phyloP scores from a whole-genome alignment of 2,113 vertebrate species.

The Toxotes chatareus region DNA sequence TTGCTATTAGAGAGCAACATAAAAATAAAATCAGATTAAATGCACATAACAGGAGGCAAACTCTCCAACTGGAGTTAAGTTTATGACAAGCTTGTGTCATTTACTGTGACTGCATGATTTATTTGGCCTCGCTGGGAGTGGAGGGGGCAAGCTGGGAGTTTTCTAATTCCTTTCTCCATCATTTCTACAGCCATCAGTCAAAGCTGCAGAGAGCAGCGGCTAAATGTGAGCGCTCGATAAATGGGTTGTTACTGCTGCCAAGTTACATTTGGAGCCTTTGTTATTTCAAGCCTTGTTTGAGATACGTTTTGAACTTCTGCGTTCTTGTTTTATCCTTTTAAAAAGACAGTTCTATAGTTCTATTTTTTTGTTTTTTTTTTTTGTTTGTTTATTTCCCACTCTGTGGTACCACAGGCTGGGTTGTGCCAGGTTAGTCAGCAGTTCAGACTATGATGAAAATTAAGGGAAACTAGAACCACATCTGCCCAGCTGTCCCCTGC shows the following conservation, averaged over 20 bases:
- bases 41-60: conserved; percentile 66
- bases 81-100: conserved; percentile 63
- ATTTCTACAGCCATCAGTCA: conserved; percentile 71
- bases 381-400: not conserved
- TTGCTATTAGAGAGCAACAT: conserved; percentile 57
- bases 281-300: conserved; percentile 41
- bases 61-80: conserved; percentile 52
- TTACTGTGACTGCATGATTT: conserved; percentile 63
- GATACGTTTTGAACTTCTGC: conserved; percentile 14
- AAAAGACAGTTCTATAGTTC: conserved; percentile 2
- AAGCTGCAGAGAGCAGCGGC: conserved; percentile 40
- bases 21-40: conserved; percentile 75
- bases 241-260: conserved; percentile 42
- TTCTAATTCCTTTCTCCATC: conserved; percentile 70
- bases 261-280: conserved; percentile 51
- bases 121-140: conserved; percentile 50
- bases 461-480: not conserved
- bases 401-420: not conserved
- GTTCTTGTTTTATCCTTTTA: conserved; percentile 24
- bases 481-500: not conserved
- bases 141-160: conserved; percentile 52
- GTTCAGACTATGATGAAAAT: not conserved
- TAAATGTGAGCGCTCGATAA: conserved; percentile 52
- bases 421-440: conserved; percentile 8
- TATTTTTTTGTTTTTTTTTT: not conserved